Conservation (phyloP, 2,888 invertebrate species). For the Petrolisthes manimaculis region DNA sequence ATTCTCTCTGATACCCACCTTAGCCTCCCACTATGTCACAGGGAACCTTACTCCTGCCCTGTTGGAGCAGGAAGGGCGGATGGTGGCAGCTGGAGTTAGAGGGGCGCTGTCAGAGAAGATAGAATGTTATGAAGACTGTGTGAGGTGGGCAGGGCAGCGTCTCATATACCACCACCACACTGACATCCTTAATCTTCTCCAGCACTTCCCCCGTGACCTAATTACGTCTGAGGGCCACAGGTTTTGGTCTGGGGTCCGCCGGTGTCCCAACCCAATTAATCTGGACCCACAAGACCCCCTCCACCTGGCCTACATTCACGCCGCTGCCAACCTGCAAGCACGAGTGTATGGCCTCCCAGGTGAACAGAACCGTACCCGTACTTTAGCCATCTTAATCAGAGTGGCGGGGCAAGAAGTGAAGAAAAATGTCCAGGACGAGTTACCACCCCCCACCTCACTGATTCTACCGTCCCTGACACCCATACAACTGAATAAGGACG, state of each 20-base stretch:
- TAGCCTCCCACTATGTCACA: slow-evolving; percentile 69
- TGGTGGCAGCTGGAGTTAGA: not conserved
- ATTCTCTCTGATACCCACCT: slow-evolving; percentile 68
- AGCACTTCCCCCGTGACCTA: slow-evolving; percentile 95
- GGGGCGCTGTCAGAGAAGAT: slow-evolving; percentile 83
- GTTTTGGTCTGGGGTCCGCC: slow-evolving; percentile 98
- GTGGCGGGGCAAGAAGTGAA: slow-evolving; percentile 79
- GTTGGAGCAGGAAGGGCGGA: not conserved
- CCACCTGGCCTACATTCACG: slow-evolving; percentile 90
- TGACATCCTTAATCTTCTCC: slow-evolving; percentile 91
- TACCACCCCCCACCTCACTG: slow-evolving; percentile 3
- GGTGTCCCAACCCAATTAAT: slow-evolving; percentile 87
- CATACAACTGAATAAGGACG: slow-evolving; percentile 77
- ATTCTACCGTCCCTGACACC: slow-evolving; percentile 76
- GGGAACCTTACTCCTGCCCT: slow-evolving; percentile 62
- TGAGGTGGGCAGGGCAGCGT: slow-evolving; percentile 83
- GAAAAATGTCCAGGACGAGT: slow-evolving; percentile 61
- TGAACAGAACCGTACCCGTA: slow-evolving; percentile 80
- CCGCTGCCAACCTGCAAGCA: slow-evolving; percentile 91
- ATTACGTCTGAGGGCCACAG: slow-evolving; percentile 86
- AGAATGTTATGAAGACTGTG: slow-evolving; percentile 84
- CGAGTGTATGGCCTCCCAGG: slow-evolving; percentile 81
- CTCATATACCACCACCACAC: not conserved
- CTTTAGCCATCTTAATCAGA: slow-evolving; percentile 93
- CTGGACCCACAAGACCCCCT: slow-evolving; percentile 72